Conservation (phyloP, 2,797 vertebrate species). For the Betta splendens region DNA sequence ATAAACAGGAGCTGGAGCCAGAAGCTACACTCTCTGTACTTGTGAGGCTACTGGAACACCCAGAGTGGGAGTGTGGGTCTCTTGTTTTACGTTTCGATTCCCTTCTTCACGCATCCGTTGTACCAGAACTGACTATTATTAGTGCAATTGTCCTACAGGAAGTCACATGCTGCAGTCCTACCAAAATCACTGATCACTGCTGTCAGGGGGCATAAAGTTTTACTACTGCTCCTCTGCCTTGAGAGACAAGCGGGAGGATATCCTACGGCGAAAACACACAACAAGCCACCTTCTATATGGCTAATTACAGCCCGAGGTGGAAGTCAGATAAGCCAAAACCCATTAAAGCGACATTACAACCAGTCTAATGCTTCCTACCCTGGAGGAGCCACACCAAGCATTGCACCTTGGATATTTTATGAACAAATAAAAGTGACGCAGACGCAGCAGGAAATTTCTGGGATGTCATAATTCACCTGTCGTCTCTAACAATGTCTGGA, state of each 20-base stretch:
- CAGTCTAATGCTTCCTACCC: constrained; percentile 64
- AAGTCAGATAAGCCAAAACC: constrained; percentile 76
- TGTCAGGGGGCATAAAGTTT: constrained; percentile 6
- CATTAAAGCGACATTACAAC: constrained; percentile 69
- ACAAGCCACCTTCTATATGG: constrained; percentile 46
- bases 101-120: not conserved
- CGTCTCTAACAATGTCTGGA: constrained; percentile 49
- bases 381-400: constrained; percentile 43
- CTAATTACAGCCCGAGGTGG: constrained; percentile 68
- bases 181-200: constrained; percentile 26
- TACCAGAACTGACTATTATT: not conserved
- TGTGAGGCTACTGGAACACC: constrained; percentile 36
- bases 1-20: constrained; percentile 66
- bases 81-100: not conserved
- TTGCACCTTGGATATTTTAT: constrained; percentile 51
- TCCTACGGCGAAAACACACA: constrained; percentile 73
- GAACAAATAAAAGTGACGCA: constrained; percentile 58
- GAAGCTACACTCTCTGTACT: constrained; percentile 34
- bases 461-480: constrained; percentile 51
- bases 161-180: constrained; percentile 7
- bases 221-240: constrained; percentile 19
- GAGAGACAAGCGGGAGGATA: constrained; percentile 67
- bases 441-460: constrained; percentile 40
- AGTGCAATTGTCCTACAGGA: not conserved
- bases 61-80: constrained; percentile 27